A percentile compares a stretch with the other conserved stretches of the same genome.
phyloP scores from a whole-genome alignment of 1,140 invertebrate genomes.

The Ylistrum balloti region DNA sequence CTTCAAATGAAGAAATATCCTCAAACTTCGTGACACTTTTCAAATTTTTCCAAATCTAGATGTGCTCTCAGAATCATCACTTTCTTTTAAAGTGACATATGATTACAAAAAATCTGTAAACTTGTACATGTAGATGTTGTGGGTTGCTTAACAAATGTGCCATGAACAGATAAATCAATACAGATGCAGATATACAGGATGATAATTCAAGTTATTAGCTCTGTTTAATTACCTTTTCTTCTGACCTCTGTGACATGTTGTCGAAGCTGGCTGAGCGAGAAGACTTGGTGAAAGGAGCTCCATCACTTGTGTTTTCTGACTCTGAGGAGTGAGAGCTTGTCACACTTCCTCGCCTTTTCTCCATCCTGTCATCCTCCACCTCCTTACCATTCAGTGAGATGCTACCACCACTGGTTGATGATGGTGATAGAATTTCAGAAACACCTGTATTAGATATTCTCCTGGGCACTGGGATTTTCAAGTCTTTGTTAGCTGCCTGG shows the following conservation, averaged over 20 bases:
- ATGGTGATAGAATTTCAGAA: neutral
- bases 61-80: too few relatives aligned
- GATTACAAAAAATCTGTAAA: too few relatives aligned
- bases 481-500: neutral
- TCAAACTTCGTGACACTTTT: too few relatives aligned
- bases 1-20: too few relatives aligned
- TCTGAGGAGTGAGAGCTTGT: conserved; percentile 66
- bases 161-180: too few relatives aligned
- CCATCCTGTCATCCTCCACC: neutral
- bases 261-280: conserved; percentile 64
- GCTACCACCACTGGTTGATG: neutral
- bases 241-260: conserved; percentile 65
- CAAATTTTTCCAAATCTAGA: too few relatives aligned
- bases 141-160: too few relatives aligned
- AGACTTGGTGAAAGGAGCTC: conserved; percentile 55
- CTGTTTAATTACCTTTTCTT: conserved; percentile 74
- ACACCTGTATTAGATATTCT: neutral
- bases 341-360: conserved; percentile 54
- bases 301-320: conserved; percentile 67
- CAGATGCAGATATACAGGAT: too few relatives aligned
- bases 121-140: too few relatives aligned
- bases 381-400: neutral
- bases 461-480: neutral
- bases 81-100: too few relatives aligned
- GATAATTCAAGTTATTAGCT: too few relatives aligned